Base-by-base conservation (phyloP, 2,888 invertebrate genomes). In the Diadromus collaris region DNA sequence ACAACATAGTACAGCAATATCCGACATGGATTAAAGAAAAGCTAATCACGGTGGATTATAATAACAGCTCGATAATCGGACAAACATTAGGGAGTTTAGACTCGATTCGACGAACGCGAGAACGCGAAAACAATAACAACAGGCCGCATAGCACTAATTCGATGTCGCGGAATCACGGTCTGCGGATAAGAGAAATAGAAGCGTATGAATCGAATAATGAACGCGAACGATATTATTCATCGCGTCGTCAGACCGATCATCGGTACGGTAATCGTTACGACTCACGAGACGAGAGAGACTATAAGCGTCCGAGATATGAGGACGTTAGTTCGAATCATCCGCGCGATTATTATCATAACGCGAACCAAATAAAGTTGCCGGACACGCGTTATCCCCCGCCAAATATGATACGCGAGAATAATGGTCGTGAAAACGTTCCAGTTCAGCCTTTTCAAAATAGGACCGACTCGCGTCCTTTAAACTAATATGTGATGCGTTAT, bases 341-440 rank as follows among this genome's bases (percentile, higher is more conserved):
- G 3, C 38, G 54, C 13, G 29, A 69, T 21, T 16, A 69, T 44
- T 4, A 58, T 13, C n/a, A n/a, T n/a, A n/a, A 29, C 29, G n/a
- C 10, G 2, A n/a, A 7, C 46, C 13, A 9, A 2, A 48, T n/a
- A 13, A 7, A 51, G 27, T 69, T 80, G 38, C 76, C 73, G n/a
- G 76, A 80, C 41, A 60, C 60, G 0, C 58, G 64, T 19, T 72
- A 64, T 48, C 79, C 79, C 41, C 79, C 79, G 5, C 70, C 70
- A n/a, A 60, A n/a, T 4, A 27, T 54, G 7, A n/a, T 9, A n/a
- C n/a, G 19, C 4, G 46, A 6, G 10, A 54, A 24, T 24, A 27
- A 54, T 24, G 7, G 32, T 32, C 32, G 6, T 5, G 32, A 32
- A 6, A 32, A 7, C 32, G 10, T 2, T 6, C 24, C 10, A 34